phyloP scores from a whole-genome alignment of 1,140 invertebrate genomes.

The Drosophila pseudoananassae region DNA sequence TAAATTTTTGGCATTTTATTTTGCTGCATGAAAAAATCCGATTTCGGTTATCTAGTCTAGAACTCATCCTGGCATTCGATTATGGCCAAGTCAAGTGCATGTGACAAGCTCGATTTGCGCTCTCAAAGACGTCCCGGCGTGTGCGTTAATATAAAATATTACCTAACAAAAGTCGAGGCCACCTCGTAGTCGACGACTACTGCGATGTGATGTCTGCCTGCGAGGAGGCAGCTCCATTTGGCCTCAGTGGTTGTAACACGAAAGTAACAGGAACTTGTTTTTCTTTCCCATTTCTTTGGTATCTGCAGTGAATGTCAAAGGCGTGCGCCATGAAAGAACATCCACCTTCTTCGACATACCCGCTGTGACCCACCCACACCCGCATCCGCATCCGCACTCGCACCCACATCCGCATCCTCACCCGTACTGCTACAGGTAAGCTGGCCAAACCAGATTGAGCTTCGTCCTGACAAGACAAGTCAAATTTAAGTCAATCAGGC shows the following conservation, averaged over 20 bases:
- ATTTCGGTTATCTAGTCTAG: constrained; percentile 25
- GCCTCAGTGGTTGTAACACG: not conserved
- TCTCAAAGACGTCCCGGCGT: constrained; percentile 73
- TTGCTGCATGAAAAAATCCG: not conserved
- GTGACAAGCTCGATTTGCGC: constrained; percentile 70
- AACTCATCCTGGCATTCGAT: constrained; percentile 25
- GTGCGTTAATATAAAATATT: constrained; percentile 76
- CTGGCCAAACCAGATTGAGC: constrained; percentile 3
- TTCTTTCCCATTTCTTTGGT: constrained; percentile 19
- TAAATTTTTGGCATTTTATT: no score
- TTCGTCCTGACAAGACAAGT: constrained; percentile 59
- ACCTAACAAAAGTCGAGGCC: constrained; percentile 71
- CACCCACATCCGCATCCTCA: constrained; percentile 54
- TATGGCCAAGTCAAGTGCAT: constrained; percentile 61
- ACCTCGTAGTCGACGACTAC: constrained; percentile 9
- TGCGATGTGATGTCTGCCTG: not conserved
- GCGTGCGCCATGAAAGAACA: constrained; percentile 83
- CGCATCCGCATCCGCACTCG: constrained; percentile 70
- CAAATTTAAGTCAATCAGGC: constrained; percentile 76
- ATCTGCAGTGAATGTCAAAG: constrained; percentile 81
- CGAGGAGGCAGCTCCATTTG: constrained; percentile 8
- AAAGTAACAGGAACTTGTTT: constrained; percentile 51
- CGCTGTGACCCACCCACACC: constrained; percentile 83
- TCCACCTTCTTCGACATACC: constrained; percentile 84
- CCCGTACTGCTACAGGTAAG: constrained; percentile 78